These are phyloP conservation scores for Eleginops maclovinus DNA, from an alignment of 2,113 vertebrate species.

Conservation along the genomic window DNA sequence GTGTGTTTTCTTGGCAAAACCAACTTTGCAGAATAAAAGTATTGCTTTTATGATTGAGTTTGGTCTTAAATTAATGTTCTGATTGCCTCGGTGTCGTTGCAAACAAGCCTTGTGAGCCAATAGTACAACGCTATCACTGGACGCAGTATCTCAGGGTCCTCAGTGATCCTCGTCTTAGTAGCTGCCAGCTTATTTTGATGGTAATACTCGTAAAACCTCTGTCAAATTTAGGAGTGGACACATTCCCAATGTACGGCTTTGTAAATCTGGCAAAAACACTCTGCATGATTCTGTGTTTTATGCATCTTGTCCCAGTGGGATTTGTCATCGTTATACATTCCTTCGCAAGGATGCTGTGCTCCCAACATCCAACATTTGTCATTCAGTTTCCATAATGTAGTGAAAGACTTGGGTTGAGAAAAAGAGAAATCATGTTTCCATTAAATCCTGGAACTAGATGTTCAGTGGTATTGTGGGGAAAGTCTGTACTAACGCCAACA, in stretches of 20 bases:
- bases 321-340: slow-evolving; percentile 35
- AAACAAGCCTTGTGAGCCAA: too few relatives aligned
- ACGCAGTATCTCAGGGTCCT: too few relatives aligned
- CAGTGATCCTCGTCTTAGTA: too few relatives aligned
- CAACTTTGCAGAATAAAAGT: too few relatives aligned
- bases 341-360: background rate
- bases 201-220: background rate
- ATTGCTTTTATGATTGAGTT: too few relatives aligned
- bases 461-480: slow-evolving; percentile 30
- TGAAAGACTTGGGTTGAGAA: slow-evolving; percentile 8
- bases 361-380: slow-evolving; percentile 19
- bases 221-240: background rate
- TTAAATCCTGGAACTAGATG: slow-evolving; percentile 14
- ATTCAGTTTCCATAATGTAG: slow-evolving; percentile 3
- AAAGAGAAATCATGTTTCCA: slow-evolving; percentile 18
- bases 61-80: too few relatives aligned
- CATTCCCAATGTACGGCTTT: background rate
- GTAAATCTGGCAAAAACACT: background rate
- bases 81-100: too few relatives aligned
- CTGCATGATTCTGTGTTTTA: background rate
- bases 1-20: too few relatives aligned
- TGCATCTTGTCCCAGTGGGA: background rate
- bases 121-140: too few relatives aligned
- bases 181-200: too few relatives aligned
- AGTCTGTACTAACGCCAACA: background rate